A percentile compares a stretch with the other conserved stretches of the same genome.
Conservation (phyloP, 2,113 vertebrate genomes). For the Condylura cristata region DNA sequence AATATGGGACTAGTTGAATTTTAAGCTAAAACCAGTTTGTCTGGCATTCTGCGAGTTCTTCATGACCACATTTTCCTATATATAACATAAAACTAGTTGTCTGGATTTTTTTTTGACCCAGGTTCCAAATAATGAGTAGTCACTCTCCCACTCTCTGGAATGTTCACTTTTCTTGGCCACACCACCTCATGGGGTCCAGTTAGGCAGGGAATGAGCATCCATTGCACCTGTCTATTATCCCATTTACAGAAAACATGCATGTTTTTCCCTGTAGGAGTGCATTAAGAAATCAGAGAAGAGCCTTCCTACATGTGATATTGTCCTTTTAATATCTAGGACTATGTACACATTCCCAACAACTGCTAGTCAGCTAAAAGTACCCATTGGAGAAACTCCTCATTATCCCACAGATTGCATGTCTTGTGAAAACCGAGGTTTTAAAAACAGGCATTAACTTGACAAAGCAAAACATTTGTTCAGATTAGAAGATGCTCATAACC, state of each 20-base stretch:
- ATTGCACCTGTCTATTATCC: not conserved
- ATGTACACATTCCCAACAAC: not conserved
- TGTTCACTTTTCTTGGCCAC: not conserved
- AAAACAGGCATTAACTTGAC: constrained; percentile 32
- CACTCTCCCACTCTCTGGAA: not conserved
- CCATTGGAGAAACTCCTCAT: constrained; percentile 33
- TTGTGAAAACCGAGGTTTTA: constrained; percentile 60
- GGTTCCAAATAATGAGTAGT: not conserved
- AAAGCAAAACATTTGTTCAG: constrained; percentile 42
- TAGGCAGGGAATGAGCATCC: not conserved
- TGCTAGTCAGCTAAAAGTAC: not conserved
- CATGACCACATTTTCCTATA: not conserved
- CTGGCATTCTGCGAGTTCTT: not conserved
- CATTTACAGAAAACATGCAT: not conserved
- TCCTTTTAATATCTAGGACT: not conserved
- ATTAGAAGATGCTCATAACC: constrained; percentile 56
- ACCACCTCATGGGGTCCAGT: no score
- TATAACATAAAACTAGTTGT: not conserved
- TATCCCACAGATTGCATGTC: constrained; percentile 58
- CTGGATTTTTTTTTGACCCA: not conserved
- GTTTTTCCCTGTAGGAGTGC: constrained; percentile 36
- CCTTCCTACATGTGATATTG: constrained; percentile 39
- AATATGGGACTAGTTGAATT: not conserved
- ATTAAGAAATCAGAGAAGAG: constrained; percentile 18
- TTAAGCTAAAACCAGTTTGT: not conserved